A percentile compares a stretch with the other conserved stretches of the same genome.
phyloP scores from a whole-genome alignment of 1,140 invertebrate genomes.

The Alviniconcha marisindica region DNA sequence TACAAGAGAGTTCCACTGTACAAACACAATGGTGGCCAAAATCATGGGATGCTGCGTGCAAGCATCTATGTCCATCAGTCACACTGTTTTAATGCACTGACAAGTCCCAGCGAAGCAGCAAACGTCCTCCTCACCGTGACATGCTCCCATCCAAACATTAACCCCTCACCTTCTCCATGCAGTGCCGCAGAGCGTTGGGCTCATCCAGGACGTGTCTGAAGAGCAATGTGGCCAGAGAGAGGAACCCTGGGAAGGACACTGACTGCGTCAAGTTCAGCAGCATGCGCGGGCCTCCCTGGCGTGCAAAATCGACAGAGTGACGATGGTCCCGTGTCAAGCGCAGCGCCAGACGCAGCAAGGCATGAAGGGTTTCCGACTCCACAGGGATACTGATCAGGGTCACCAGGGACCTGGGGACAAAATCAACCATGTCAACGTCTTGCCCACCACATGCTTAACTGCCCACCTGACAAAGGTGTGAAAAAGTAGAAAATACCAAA shows the following conservation, averaged over 20 bases:
- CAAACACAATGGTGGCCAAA: too few relatives aligned
- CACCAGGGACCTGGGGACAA: slow-evolving; percentile 80
- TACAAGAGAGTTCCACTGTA: too few relatives aligned
- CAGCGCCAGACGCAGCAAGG: slow-evolving; percentile 86
- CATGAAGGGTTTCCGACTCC: slow-evolving; percentile 87
- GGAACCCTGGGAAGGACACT: slow-evolving; percentile 86
- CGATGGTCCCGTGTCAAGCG: slow-evolving; percentile 87
- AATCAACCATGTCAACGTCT: background rate
- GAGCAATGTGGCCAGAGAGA: slow-evolving; percentile 87
- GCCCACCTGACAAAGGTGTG: background rate
- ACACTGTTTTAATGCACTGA: too few relatives aligned
- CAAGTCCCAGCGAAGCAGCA: too few relatives aligned
- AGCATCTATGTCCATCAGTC: too few relatives aligned
- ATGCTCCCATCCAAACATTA: too few relatives aligned
- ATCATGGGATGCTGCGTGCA: too few relatives aligned
- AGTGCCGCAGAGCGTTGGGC: slow-evolving; percentile 83
- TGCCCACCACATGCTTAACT: background rate
- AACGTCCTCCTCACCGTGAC: too few relatives aligned
- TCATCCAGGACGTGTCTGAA: slow-evolving; percentile 92
- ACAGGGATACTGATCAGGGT: slow-evolving; percentile 83
- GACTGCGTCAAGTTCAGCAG: slow-evolving; percentile 85
- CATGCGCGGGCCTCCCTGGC: slow-evolving; percentile 84
- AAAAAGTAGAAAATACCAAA: too few relatives aligned
- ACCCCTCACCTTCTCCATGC: slow-evolving; percentile 85
- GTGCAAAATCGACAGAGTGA: slow-evolving; percentile 86